Evolutionary conservation across 2,113 vertebrate species (phyloP).

Genomic region (Cyprinodon tularosa): DNA sequence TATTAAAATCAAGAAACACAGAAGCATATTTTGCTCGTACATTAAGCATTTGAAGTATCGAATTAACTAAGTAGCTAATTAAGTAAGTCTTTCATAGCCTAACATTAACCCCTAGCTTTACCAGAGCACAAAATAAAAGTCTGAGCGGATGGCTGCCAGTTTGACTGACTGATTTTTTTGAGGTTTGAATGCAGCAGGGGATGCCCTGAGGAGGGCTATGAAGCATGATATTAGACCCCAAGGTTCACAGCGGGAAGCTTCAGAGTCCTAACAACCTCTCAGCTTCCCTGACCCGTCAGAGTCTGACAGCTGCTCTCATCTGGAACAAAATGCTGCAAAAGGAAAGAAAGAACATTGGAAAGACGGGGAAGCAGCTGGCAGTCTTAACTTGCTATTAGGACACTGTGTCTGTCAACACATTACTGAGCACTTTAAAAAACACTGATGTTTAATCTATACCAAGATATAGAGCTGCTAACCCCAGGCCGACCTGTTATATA

Average conservation of each 20-base stretch:
- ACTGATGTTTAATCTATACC: conserved; percentile 6
- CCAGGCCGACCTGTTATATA: neutral
- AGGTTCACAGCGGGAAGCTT: conserved; percentile 43
- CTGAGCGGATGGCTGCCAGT: conserved; percentile 17
- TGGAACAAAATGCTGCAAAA: conserved; percentile 42
- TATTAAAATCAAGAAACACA: neutral
- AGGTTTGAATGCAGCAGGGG: conserved; percentile 33
- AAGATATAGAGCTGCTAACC: neutral
- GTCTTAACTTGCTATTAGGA: conserved; percentile 35
- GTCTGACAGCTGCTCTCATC: conserved; percentile 56
- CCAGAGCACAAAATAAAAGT: conserved; percentile 20
- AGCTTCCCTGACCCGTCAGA: conserved; percentile 44
- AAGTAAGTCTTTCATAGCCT: conserved; percentile 17
- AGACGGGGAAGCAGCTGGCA: conserved; percentile 10
- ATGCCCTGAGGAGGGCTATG: conserved; percentile 39
- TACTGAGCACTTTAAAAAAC: conserved; percentile 4
- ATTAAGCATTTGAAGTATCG: neutral
- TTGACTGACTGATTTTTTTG: conserved; percentile 50
- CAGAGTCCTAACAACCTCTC: conserved; percentile 53
- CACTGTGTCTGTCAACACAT: conserved; percentile 13
- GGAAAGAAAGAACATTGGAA: conserved; percentile 21
- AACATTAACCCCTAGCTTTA: conserved; percentile 46
- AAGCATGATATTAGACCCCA: conserved; percentile 68
- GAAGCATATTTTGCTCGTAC: neutral
- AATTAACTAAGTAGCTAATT: conserved; percentile 24